These are phyloP conservation scores for Melanogrammus aeglefinus DNA, from an alignment of 2,797 vertebrate genomes.

Conservation along the genomic window DNA sequence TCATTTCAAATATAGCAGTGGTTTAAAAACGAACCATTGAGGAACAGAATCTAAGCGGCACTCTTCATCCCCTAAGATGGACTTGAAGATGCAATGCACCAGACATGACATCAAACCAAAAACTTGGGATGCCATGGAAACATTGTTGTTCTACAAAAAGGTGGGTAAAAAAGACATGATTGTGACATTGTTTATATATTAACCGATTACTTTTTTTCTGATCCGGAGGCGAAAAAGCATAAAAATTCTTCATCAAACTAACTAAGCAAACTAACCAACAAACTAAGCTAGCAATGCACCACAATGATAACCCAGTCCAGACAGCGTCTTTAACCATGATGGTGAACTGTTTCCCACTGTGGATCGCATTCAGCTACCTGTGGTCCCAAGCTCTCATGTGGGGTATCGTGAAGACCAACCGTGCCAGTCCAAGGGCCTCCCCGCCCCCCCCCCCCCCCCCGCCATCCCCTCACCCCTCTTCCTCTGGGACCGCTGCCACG, in stretches of 20 bases:
- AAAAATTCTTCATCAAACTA: no score
- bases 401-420: not conserved
- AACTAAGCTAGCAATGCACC: no score
- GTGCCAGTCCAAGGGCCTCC: not conserved
- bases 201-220: not conserved
- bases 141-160: not conserved
- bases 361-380: not conserved
- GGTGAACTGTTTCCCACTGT: no score
- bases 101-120: not conserved
- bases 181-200: not conserved
- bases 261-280: no score
- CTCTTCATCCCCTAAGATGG: not conserved
- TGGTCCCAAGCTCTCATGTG: not conserved
- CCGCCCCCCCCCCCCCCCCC: not conserved
- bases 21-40: not conserved
- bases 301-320: not conserved
- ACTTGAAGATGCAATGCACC: not conserved
- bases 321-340: no score
- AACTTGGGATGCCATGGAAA: not conserved
- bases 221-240: not conserved
- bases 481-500: conserved; percentile 39
- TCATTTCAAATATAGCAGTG: not conserved
- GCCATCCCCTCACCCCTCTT: conserved; percentile 29
- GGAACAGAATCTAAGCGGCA: not conserved
- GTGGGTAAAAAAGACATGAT: not conserved